A percentile compares a stretch with the other conserved stretches of the same genome.
These are phyloP conservation scores for Pteropus rufus DNA, from an alignment of 2,797 vertebrate genomes.

Conservation along the genomic window DNA sequence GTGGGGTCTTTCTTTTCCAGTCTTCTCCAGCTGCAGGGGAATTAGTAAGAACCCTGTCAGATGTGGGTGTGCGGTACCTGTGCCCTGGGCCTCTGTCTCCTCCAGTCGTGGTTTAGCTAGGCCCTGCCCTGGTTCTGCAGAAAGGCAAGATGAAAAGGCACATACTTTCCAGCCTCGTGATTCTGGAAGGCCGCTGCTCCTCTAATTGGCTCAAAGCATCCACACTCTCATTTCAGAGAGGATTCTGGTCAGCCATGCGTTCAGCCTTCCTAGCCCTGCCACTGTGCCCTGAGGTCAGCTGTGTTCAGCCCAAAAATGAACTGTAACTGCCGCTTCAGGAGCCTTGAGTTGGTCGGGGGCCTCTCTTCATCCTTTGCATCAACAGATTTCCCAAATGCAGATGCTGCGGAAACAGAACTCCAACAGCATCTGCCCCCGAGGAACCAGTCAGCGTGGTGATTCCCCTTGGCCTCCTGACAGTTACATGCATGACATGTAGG, in stretches of 20 bases:
- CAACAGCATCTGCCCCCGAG: neutral
- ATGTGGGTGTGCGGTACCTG: neutral
- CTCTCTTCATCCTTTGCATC: constrained; percentile 6
- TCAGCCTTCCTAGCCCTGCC: neutral
- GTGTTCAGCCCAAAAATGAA: neutral
- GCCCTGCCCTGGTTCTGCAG: neutral
- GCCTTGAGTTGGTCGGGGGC: neutral
- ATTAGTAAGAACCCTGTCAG: neutral
- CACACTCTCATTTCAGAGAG: neutral
- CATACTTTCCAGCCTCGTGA: neutral
- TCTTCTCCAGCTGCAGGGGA: neutral
- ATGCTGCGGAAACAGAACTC: neutral
- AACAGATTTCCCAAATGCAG: neutral
- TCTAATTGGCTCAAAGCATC: neutral
- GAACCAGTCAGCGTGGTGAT: neutral
- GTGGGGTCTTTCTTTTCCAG: neutral
- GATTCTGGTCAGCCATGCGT: neutral
- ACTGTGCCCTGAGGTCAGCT: neutral
- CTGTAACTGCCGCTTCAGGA: neutral
- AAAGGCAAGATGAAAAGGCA: neutral
- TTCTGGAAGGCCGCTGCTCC: neutral
- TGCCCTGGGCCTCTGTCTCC: neutral
- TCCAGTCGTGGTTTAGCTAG: neutral
- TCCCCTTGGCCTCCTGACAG: neutral
- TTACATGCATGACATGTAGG: neutral